Evolutionary conservation across 2,888 invertebrate genomes (phyloP).

Genomic region (Drosophila antonietae): DNA sequence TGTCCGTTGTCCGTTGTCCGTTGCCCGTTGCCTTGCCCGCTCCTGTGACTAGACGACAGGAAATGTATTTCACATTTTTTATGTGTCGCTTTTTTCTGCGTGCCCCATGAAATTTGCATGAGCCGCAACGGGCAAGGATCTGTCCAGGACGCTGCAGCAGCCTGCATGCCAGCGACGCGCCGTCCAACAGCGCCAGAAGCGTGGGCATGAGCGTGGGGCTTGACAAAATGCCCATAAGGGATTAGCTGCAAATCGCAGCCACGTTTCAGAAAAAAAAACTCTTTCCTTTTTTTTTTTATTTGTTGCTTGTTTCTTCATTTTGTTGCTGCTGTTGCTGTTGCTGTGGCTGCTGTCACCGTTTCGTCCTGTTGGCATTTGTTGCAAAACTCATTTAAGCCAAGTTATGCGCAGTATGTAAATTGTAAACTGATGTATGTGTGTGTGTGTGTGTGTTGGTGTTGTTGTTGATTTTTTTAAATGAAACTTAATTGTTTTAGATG

Average conservation of each 20-base stretch:
- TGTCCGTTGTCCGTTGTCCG: background rate
- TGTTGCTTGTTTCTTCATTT: background rate
- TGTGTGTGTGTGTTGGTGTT: background rate
- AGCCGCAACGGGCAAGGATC: conserved; percentile 56
- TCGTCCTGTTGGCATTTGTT: conserved; percentile 72
- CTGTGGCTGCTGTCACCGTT: conserved; percentile 37
- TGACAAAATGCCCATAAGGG: conserved; percentile 84
- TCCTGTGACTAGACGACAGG: conserved; percentile 80
- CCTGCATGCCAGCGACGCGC: conserved; percentile 6
- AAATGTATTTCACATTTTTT: conserved; percentile 83
- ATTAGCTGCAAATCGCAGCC: conserved; percentile 82
- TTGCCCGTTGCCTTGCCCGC: conserved; percentile 10
- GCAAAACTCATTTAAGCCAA: conserved; percentile 79
- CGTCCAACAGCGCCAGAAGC: background rate
- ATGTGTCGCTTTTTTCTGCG: conserved; percentile 74
- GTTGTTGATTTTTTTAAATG: conserved; percentile 57
- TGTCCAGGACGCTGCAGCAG: conserved; percentile 24
- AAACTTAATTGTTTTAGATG: conserved; percentile 81
- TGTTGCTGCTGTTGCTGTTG: conserved; percentile 2
- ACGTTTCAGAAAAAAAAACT: conserved; percentile 51
- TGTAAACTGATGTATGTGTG: conserved; percentile 66
- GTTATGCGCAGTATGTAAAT: conserved; percentile 83
- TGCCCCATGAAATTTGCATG: conserved; percentile 84
- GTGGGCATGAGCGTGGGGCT: background rate
- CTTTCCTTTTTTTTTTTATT: conserved; percentile 18